Conservation (phyloP, 2,797 vertebrate species). For the Petrocephalus sullivani region DNA sequence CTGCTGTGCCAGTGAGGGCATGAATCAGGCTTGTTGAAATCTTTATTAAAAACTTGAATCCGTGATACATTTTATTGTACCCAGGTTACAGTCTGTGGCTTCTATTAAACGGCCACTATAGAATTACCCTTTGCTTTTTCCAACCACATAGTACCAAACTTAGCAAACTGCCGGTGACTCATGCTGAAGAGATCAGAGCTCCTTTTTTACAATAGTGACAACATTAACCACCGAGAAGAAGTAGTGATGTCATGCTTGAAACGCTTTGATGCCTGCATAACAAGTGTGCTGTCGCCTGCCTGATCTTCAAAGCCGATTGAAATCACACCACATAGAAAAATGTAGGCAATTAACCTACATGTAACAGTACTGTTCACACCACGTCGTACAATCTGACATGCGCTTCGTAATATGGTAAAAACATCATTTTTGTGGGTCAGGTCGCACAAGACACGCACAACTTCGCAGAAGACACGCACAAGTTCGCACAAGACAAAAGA, state of each 20-base stretch:
- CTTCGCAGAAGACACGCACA: neutral
- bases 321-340: constrained; percentile 16
- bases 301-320: constrained; percentile 32
- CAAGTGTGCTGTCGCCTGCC: constrained; percentile 19
- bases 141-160: constrained; percentile 48
- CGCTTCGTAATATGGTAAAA: constrained; percentile 40
- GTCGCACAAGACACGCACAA: too few relatives aligned
- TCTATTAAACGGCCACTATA: constrained; percentile 35
- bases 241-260: constrained; percentile 19
- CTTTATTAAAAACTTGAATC: constrained; percentile 47
- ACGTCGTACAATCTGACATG: constrained; percentile 30
- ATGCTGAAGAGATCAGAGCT: constrained; percentile 48
- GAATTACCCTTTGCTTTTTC: constrained; percentile 21
- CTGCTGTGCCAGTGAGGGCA: constrained; percentile 27
- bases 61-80: constrained; percentile 41
- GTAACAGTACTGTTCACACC: constrained; percentile 4
- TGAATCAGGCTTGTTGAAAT: constrained; percentile 31
- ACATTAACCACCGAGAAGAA: constrained; percentile 40
- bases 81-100: constrained; percentile 45
- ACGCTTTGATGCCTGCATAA: constrained; percentile 43
- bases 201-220: constrained; percentile 49
- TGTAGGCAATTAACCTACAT: constrained; percentile 23
- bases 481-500: neutral
- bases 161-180: constrained; percentile 48
- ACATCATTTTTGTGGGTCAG: neutral